Percentiles rank a stretch among this genome's conserved stretches.
phyloP scores from a whole-genome alignment of 2,797 vertebrate species.

The Pyrocephalus nanus region DNA sequence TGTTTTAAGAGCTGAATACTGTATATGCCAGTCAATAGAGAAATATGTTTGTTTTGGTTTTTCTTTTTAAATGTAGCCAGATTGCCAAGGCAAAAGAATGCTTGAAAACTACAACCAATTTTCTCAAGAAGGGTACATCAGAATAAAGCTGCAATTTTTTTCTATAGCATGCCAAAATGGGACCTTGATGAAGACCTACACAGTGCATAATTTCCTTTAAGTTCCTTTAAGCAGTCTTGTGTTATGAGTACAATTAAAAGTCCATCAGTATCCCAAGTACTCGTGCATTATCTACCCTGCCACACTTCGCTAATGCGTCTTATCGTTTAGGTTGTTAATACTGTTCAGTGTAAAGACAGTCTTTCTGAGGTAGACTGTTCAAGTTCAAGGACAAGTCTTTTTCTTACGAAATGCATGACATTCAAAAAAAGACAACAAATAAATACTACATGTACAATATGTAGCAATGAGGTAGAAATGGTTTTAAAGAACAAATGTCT shows the following conservation, averaged over 20 bases:
- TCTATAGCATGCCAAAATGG: conserved; percentile 78
- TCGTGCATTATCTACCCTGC: conserved; percentile 84
- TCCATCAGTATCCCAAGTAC: conserved; percentile 82
- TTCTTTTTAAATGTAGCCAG: conserved; percentile 58
- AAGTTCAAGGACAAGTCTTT: conserved; percentile 91
- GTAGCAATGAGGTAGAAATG: conserved; percentile 99
- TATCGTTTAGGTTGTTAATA: conserved; percentile 85
- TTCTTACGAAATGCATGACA: conserved; percentile 95
- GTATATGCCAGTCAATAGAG: conserved; percentile 66
- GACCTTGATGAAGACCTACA: conserved; percentile 85
- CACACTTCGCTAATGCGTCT: conserved; percentile 82
- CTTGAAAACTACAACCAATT: conserved; percentile 64
- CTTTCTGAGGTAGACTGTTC: conserved; percentile 98
- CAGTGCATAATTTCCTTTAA: conserved; percentile 85
- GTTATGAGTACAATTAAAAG: conserved; percentile 84
- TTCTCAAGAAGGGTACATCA: conserved; percentile 66
- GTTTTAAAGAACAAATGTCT: conserved; percentile 90
- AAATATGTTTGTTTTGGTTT: conserved; percentile 14
- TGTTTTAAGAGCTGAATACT: conserved; percentile 73
- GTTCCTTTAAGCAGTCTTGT: conserved; percentile 82
- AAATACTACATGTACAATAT: conserved; percentile 99
- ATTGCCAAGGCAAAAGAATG: conserved; percentile 73
- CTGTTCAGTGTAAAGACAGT: conserved; percentile 95
- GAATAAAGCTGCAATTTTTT: conserved; percentile 75
- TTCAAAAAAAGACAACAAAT: conserved; percentile 97